These are phyloP conservation scores for Meda fulgida DNA, from an alignment of 2,797 vertebrate genomes.

Conservation along the genomic window DNA sequence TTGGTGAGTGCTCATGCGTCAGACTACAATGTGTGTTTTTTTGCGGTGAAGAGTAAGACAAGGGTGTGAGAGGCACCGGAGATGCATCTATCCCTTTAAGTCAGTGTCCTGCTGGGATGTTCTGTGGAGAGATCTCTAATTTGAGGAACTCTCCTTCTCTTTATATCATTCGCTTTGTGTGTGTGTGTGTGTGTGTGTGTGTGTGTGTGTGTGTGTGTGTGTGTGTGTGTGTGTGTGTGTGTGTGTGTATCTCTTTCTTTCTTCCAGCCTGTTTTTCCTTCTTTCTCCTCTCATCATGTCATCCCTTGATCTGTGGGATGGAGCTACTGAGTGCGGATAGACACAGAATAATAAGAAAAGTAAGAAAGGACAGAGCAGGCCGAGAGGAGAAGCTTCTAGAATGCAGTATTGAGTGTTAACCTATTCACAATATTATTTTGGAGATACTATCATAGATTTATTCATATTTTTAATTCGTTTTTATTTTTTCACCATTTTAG, in stretches of 20 bases:
- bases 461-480: background rate
- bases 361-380: slow-evolving; percentile 43
- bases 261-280: slow-evolving; percentile 69
- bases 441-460: background rate
- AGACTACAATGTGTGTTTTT: slow-evolving; percentile 53
- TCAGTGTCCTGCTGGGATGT: slow-evolving; percentile 65
- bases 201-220: slow-evolving; percentile 19
- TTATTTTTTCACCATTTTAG: background rate
- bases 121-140: slow-evolving; percentile 69
- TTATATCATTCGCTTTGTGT: slow-evolving; percentile 52
- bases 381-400: background rate
- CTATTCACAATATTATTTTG: slow-evolving; percentile 59
- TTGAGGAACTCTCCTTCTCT: slow-evolving; percentile 65
- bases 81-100: slow-evolving; percentile 64
- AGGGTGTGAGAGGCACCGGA: slow-evolving; percentile 49
- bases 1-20: slow-evolving; percentile 33
- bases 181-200: background rate
- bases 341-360: slow-evolving; percentile 65
- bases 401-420: slow-evolving; percentile 69
- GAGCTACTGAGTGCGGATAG: slow-evolving; percentile 64
- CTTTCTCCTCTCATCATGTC: slow-evolving; percentile 71
- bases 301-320: slow-evolving; percentile 72
- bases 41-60: slow-evolving; percentile 35
- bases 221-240: slow-evolving; percentile 17
- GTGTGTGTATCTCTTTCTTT: slow-evolving; percentile 28